A percentile compares a stretch with the other conserved stretches of the same genome.
phyloP scores from a whole-genome alignment of 2,113 vertebrate species.

The Oxyura jamaicensis region DNA sequence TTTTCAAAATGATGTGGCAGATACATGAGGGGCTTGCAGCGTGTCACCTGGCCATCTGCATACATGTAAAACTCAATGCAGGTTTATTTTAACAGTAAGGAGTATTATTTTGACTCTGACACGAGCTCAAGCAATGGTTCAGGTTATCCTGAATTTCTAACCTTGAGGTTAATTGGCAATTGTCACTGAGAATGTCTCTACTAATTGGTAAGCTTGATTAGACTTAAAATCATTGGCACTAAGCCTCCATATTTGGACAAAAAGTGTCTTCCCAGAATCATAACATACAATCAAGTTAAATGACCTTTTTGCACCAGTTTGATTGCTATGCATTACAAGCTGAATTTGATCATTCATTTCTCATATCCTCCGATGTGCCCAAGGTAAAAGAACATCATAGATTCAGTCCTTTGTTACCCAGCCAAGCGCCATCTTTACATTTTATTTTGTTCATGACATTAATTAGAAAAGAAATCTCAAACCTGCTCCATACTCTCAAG shows the following conservation, averaged over 20 bases:
- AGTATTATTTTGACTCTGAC: not conserved
- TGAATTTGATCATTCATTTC: not conserved
- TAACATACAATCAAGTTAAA: conserved; percentile 42
- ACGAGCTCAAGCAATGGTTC: not conserved
- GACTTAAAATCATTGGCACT: not conserved
- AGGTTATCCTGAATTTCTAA: conserved; percentile 33
- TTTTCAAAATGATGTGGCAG: not conserved
- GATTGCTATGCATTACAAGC: conserved; percentile 34
- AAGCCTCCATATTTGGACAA: not conserved
- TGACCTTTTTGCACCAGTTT: conserved; percentile 36
- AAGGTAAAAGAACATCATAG: not conserved
- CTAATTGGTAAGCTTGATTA: conserved; percentile 57
- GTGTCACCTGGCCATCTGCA: not conserved
- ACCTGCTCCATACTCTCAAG: not conserved
- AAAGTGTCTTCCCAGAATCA: conserved; percentile 4
- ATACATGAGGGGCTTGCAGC: not conserved
- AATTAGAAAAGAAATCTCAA: not conserved
- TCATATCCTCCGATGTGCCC: not conserved
- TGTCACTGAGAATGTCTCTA: conserved; percentile 34
- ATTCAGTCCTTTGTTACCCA: not conserved
- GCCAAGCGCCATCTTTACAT: not conserved
- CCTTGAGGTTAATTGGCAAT: conserved; percentile 65
- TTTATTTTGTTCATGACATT: not conserved
- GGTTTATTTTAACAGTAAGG: not conserved
- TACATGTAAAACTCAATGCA: not conserved